Conservation (phyloP, 2,888 invertebrate genomes). For the Drosophila peninsularis region DNA sequence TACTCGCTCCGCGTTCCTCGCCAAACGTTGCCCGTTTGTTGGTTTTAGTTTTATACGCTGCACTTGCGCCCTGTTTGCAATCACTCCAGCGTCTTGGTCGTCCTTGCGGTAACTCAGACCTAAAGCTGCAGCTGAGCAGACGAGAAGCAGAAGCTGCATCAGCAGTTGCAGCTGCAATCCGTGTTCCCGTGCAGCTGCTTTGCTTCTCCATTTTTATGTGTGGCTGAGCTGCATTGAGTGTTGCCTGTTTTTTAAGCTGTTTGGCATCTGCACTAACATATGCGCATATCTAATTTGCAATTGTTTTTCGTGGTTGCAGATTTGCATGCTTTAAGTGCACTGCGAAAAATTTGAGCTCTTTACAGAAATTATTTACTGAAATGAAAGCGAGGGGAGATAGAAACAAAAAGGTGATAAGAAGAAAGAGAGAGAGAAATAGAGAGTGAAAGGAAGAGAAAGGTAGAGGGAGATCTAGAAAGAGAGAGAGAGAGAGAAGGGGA, state of each 20-base stretch:
- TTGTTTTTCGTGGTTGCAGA: slow-evolving; percentile 66
- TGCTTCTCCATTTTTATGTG: not conserved
- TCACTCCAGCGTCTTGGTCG: slow-evolving; percentile 67
- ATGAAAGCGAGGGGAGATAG: not conserved
- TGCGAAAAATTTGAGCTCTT: not conserved
- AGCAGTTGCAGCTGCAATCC: slow-evolving; percentile 28
- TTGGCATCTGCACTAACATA: slow-evolving; percentile 67
- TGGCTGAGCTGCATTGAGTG: slow-evolving; percentile 22
- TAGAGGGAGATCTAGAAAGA: no score
- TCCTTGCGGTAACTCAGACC: slow-evolving; percentile 56
- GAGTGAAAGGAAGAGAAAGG: not conserved
- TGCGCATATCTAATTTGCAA: slow-evolving; percentile 73
- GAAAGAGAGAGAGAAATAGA: not conserved
- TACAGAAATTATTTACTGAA: not conserved
- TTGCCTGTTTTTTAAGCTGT: slow-evolving; percentile 48
- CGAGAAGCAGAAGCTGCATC: slow-evolving; percentile 12
- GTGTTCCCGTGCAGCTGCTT: slow-evolving; percentile 7
- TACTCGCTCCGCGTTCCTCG: not conserved
- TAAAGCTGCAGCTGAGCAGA: slow-evolving; percentile 16
- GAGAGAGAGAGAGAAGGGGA: not conserved
- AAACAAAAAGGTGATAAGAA: not conserved
- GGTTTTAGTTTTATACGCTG: slow-evolving; percentile 66
- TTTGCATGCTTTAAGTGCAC: slow-evolving; percentile 55
- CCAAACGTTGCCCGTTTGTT: slow-evolving; percentile 43
- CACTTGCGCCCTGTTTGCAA: slow-evolving; percentile 67